phyloP scores from a whole-genome alignment of 2,888 invertebrate genomes.

The Aproaerema taeniolella region DNA sequence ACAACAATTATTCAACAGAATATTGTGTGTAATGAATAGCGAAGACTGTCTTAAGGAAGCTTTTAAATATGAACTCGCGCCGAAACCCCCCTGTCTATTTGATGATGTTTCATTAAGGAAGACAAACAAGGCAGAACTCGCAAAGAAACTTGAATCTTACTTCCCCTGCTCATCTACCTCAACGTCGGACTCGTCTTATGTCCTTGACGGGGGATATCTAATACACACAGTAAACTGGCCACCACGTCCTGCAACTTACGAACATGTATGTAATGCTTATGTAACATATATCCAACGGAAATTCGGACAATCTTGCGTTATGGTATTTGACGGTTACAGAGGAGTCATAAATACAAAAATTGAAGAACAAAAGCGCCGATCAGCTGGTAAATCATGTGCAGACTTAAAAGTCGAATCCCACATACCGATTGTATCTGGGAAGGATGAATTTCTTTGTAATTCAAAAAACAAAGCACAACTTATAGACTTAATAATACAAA shows the following conservation, averaged over 20 bases:
- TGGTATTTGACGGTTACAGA: slow-evolving; percentile 9
- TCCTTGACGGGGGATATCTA: no score
- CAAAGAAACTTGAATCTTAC: no score
- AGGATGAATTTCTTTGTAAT: slow-evolving; percentile 12
- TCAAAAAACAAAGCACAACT: slow-evolving; percentile 12
- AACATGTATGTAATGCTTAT: slow-evolving; percentile 3
- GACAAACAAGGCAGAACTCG: no score
- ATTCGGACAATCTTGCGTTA: slow-evolving; percentile 3
- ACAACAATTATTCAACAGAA: no score
- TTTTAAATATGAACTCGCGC: no score
- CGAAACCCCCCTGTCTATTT: no score
- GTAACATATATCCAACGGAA: slow-evolving; percentile 4
- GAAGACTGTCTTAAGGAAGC: no score
- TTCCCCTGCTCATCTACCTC: no score
- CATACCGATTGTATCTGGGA: slow-evolving; percentile 10
- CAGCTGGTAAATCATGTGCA: slow-evolving; percentile 12
- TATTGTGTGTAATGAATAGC: no score
- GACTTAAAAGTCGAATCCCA: slow-evolving; percentile 11
- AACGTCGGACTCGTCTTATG: no score
- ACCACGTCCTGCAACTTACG: no score
- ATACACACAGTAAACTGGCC: slow-evolving; percentile 6
- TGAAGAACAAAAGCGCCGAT: slow-evolving; percentile 8
- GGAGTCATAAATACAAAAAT: slow-evolving; percentile 5
- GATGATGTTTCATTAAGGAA: no score
- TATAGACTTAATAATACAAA: slow-evolving; percentile 9